Percentiles rank a stretch among this genome's conserved stretches.
phyloP scores from a whole-genome alignment of 2,113 vertebrate species.

The Bubo scandiacus region DNA sequence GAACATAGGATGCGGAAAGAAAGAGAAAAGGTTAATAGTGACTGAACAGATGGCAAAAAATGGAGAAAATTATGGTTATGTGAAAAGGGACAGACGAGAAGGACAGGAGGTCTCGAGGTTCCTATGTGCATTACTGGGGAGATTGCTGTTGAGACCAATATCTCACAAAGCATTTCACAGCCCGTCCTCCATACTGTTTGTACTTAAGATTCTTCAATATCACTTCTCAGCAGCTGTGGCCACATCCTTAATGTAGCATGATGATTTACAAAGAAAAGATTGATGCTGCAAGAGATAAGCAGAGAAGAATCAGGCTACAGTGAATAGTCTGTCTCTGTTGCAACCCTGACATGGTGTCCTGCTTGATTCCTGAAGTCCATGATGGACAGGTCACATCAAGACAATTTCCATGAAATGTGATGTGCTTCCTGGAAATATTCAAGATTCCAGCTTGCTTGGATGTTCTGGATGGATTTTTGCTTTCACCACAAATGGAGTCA shows the following conservation, averaged over 20 bases:
- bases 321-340: neutral
- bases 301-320: neutral
- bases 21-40: neutral
- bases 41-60: neutral
- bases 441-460: neutral
- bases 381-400: fast-evolving
- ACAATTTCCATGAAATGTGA: neutral
- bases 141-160: neutral
- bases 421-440: neutral
- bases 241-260: neutral
- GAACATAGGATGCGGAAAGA: neutral
- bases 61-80: neutral
- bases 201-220: neutral
- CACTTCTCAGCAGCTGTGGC: neutral
- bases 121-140: neutral
- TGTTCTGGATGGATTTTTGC: neutral
- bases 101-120: neutral
- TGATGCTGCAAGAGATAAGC: neutral
- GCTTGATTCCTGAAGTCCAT: neutral
- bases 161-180: neutral
- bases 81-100: neutral
- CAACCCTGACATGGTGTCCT: neutral
- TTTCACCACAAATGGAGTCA: neutral
- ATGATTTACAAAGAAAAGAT: neutral
- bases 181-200: neutral